Evolutionary conservation across 2,113 vertebrate species (phyloP).

Genomic region (Agapornis roseicollis): DNA sequence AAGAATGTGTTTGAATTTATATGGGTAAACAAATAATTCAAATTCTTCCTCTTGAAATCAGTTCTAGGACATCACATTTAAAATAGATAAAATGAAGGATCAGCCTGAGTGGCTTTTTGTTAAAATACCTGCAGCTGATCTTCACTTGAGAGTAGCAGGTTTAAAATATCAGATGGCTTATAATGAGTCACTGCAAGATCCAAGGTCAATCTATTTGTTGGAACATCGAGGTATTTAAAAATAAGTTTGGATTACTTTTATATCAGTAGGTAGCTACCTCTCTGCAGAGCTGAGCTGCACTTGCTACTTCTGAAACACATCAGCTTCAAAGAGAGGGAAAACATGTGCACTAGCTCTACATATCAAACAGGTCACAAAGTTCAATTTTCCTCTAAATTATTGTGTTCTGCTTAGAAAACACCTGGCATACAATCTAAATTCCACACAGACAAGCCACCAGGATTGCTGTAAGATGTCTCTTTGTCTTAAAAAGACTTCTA

Average conservation of each 20-base stretch:
- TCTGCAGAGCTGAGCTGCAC: neutral
- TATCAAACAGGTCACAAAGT: neutral
- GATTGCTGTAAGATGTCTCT: neutral
- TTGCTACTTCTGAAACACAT: neutral
- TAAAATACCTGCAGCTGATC: neutral
- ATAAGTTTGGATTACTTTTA: neutral
- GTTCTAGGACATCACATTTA: neutral
- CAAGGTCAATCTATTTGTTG: neutral
- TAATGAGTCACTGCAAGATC: neutral
- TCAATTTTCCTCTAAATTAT: slow-evolving; percentile 11
- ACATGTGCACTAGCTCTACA: neutral
- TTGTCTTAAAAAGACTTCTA: neutral
- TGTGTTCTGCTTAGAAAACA: slow-evolving; percentile 12
- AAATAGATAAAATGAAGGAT: neutral
- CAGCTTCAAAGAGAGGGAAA: neutral
- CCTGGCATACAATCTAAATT: slow-evolving; percentile 9
- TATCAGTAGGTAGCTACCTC: neutral
- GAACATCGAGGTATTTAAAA: neutral
- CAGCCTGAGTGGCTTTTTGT: neutral
- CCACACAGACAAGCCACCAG: neutral
- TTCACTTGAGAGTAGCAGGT: neutral
- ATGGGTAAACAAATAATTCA: neutral
- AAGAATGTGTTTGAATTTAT: neutral
- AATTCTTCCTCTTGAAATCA: neutral
- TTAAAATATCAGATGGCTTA: slow-evolving; percentile 6